A percentile compares a stretch with the other conserved stretches of the same genome.
These are phyloP conservation scores for Chromoteleia sp. DNA, from an alignment of 2,888 invertebrate genomes.

Conservation along the genomic window DNA sequence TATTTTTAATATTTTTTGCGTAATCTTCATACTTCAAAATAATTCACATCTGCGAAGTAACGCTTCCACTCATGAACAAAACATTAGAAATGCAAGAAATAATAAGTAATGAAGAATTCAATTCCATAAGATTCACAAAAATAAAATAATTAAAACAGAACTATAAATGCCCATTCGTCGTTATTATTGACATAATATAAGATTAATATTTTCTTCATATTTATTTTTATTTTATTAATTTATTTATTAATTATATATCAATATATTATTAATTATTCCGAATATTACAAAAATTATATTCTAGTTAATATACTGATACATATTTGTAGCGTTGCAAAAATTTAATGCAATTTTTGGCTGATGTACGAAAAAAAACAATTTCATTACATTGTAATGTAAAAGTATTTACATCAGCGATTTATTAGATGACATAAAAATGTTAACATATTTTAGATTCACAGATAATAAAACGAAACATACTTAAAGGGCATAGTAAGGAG, in stretches of 20 bases:
- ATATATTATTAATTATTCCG: too few species aligned
- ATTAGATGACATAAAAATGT: slow-evolving; percentile 16
- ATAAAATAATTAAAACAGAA: not conserved
- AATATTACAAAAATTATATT: slow-evolving; percentile 36
- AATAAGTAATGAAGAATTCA: too few species aligned
- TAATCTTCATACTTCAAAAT: too few species aligned
- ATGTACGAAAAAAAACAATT: slow-evolving; percentile 22
- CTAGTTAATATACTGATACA: not conserved
- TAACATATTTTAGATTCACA: slow-evolving; percentile 30
- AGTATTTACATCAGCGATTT: slow-evolving; percentile 33
- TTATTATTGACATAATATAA: too few species aligned
- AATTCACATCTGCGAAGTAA: too few species aligned
- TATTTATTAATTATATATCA: too few species aligned
- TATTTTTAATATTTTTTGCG: too few species aligned
- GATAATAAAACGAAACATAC: slow-evolving; percentile 19
- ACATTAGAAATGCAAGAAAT: too few species aligned
- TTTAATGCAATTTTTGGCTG: slow-evolving; percentile 22
- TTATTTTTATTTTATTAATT: too few species aligned
- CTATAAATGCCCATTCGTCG: not conserved
- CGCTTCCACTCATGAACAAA: too few species aligned
- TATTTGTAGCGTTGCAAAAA: slow-evolving; percentile 8
- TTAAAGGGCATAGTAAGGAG: slow-evolving; percentile 14
- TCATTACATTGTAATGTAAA: slow-evolving; percentile 28
- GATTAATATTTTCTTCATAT: too few species aligned
- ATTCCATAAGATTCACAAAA: too few species aligned